phyloP scores from a whole-genome alignment of 2,888 invertebrate genomes.

The Stegophylla sp. region DNA sequence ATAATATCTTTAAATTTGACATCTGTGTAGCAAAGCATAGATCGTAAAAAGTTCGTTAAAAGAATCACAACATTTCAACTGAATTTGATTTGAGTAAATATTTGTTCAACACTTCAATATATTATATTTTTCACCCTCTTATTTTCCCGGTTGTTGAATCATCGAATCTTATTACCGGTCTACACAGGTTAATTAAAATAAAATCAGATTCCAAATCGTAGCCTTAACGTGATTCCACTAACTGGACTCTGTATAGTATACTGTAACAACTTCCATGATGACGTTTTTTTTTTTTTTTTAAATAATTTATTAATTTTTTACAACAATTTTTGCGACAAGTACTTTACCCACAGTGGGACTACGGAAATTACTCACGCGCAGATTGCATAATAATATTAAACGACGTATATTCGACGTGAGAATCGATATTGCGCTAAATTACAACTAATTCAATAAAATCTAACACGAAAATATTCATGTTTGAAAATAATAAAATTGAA shows the following conservation, averaged over 20 bases:
- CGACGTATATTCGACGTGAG: neutral
- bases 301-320: neutral
- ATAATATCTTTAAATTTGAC: no score
- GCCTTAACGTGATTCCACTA: conserved; percentile 21
- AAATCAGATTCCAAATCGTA: conserved; percentile 7
- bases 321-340: neutral
- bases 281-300: conserved; percentile 11
- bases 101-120: no score
- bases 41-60: no score
- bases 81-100: no score
- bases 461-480: neutral
- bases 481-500: neutral
- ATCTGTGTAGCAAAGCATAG: no score
- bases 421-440: neutral
- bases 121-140: no score
- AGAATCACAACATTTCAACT: no score
- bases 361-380: neutral
- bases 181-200: neutral
- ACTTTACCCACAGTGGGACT: neutral
- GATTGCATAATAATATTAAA: no score
- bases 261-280: neutral
- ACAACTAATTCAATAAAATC: neutral
- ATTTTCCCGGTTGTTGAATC: neutral
- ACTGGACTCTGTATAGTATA: neutral
- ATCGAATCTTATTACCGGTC: neutral